These are phyloP conservation scores for Formica aserva DNA, from an alignment of 2,888 invertebrate genomes.

Conservation along the genomic window DNA sequence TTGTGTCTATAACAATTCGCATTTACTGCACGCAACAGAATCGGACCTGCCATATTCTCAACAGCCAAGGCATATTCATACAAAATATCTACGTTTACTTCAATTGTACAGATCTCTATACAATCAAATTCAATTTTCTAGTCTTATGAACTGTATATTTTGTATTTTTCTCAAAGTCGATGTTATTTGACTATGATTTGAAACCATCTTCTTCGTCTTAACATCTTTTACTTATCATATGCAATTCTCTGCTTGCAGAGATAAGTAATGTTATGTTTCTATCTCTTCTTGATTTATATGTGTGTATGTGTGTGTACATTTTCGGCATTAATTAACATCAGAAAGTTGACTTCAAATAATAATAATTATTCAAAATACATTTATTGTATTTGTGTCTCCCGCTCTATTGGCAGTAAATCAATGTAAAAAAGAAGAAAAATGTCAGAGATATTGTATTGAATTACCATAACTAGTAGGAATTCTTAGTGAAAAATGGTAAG, in stretches of 20 bases:
- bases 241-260: slow-evolving; percentile 59
- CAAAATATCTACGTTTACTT: slow-evolving; percentile 45
- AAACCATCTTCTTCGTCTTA: slow-evolving; percentile 51
- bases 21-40: slow-evolving; percentile 54
- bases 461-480: slow-evolving; percentile 68
- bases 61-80: slow-evolving; percentile 61
- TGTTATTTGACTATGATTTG: neutral
- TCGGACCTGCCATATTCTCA: slow-evolving; percentile 54
- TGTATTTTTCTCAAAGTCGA: slow-evolving; percentile 4
- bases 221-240: slow-evolving; percentile 64
- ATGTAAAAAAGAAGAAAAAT: slow-evolving; percentile 74
- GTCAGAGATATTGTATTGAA: slow-evolving; percentile 51
- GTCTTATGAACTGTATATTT: neutral
- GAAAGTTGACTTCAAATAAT: slow-evolving; percentile 65
- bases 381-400: slow-evolving; percentile 69
- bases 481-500: slow-evolving; percentile 81
- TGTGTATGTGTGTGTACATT: slow-evolving; percentile 45
- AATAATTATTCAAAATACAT: slow-evolving; percentile 77
- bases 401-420: slow-evolving; percentile 78
- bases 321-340: slow-evolving; percentile 70
- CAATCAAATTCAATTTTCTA: slow-evolving; percentile 28
- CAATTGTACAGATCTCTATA: slow-evolving; percentile 22
- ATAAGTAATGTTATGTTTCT: slow-evolving; percentile 57
- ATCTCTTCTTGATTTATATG: slow-evolving; percentile 34
- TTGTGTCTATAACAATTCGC: slow-evolving; percentile 59